Evolutionary conservation across 1,140 invertebrate genomes (phyloP), one percentile per base, ranked within the genome.

Genomic region (Lucilia cuprina): DNA sequence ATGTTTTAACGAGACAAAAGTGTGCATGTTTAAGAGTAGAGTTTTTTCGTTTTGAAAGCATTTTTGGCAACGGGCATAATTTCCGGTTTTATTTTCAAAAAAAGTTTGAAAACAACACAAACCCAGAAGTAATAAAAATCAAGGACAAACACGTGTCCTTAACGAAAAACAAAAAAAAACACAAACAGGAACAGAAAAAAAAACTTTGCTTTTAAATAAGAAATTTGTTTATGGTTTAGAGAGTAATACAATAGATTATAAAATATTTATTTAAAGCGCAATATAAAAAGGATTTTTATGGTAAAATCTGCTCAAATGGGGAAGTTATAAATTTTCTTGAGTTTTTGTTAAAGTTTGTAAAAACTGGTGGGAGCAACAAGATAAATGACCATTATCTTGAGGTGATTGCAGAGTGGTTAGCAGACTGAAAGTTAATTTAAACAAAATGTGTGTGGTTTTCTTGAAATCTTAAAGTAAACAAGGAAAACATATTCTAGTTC

Each of bases 81-180:
- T 55, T 55, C 50, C 50, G 41, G 41, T 41, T 41, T 41, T 10
- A 41, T 41, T 41, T 41, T 10, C 55, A 60, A 7, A 14, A 60
- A 60, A 2, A 17, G 3, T 12, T 21, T 21, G 19, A 49, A 8
- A 80, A 21, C n/a, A n/a, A n/a, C n/a, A 80, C 5, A n/a, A 30
- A 30, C 13, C 9, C 14, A 34, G 49, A 80, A 80, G 77, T 80
- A 80, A 80, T 80, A 80, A 80, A 70, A 80, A 80, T 80, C 77
- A 80, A 80, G 77, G 19, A 80, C 77, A 50, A 19, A 80, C 77
- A 50, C 77, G 77, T 80, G 77, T 8, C 19, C n/a, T 49, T 21
- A 25, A 80, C 41, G 3, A 30, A 30, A 80, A 50, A 12, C 2
- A 41, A 41, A 80, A 50, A 12, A 41, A 41, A 41, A 3, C 41